These are phyloP conservation scores for Pachypanchax playfairii DNA, from an alignment of 2,113 vertebrate genomes.

Conservation along the genomic window DNA sequence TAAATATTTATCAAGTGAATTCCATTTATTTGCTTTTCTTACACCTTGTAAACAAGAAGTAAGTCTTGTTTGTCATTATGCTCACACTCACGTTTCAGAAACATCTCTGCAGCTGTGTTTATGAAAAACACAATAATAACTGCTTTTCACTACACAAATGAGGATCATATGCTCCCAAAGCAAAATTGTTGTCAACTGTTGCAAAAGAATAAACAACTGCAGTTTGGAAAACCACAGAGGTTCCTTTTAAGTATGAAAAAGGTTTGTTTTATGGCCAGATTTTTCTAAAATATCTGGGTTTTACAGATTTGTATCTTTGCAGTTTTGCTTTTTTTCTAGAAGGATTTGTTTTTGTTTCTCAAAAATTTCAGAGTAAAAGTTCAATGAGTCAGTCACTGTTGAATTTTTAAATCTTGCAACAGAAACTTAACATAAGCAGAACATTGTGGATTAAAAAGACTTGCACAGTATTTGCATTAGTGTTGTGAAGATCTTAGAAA, in stretches of 20 bases:
- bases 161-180: slow-evolving; percentile 44
- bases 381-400: neutral
- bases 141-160: slow-evolving; percentile 47
- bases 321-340: neutral
- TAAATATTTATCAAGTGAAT: too few species aligned
- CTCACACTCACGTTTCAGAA: slow-evolving; percentile 23
- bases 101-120: slow-evolving; percentile 11
- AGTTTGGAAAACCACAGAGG: neutral
- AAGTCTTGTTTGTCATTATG: slow-evolving; percentile 60
- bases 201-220: slow-evolving; percentile 27
- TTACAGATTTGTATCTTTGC: neutral
- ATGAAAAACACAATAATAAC: slow-evolving; percentile 38
- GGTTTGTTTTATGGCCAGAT: neutral
- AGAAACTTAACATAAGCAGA: neutral
- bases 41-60: slow-evolving; percentile 48
- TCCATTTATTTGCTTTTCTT: neutral
- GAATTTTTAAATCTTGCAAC: neutral
- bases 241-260: slow-evolving; percentile 4
- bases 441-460: neutral
- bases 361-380: neutral
- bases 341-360: neutral
- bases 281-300: neutral
- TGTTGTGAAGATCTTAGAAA: neutral
- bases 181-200: slow-evolving; percentile 21
- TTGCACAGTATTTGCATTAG: neutral